Conservation (phyloP, 2,113 vertebrate genomes). For the Macaca nemestrina region DNA sequence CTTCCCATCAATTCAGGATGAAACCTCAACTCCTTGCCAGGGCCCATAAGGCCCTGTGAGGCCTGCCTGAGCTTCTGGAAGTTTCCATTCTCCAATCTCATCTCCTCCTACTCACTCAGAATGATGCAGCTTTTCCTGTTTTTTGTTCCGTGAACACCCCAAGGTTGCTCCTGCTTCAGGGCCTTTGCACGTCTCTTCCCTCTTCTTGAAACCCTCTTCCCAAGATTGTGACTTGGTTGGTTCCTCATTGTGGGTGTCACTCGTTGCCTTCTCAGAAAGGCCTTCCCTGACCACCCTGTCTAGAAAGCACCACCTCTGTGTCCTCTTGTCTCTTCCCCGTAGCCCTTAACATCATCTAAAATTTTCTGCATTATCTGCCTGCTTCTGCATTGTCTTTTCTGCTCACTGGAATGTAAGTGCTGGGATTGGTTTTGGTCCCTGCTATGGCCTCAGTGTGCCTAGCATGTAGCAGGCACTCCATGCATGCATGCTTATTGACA, state of each 20-base stretch:
- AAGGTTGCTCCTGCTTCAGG: background rate
- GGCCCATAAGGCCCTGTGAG: background rate
- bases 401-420: background rate
- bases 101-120: background rate
- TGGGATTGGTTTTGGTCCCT: background rate
- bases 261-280: background rate
- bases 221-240: background rate
- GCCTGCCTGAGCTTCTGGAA: background rate
- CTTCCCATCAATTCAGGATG: background rate
- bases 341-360: background rate
- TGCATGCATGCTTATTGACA: background rate
- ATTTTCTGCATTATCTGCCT: background rate
- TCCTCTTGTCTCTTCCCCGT: background rate
- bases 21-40: background rate
- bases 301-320: background rate
- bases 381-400: background rate
- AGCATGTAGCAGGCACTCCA: fast-evolving
- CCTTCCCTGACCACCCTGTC: background rate
- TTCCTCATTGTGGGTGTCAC: background rate
- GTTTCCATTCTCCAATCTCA: background rate
- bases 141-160: background rate
- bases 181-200: background rate
- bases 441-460: background rate
- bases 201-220: background rate
- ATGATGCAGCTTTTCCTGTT: background rate